phyloP scores from a whole-genome alignment of 2,797 vertebrate genomes.

The Natrix natrix region DNA sequence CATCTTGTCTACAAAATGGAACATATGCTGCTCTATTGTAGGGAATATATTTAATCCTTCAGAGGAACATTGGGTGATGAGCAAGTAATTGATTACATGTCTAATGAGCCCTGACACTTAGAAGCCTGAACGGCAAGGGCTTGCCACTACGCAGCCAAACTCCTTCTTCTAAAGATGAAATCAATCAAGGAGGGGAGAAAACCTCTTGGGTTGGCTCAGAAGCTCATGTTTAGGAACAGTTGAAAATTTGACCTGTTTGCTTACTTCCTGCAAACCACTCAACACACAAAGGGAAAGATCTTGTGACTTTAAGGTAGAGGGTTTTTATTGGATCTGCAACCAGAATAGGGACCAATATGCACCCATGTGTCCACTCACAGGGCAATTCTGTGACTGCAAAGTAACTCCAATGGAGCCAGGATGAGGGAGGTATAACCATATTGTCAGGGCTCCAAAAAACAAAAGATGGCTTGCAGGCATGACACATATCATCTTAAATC shows the following conservation, averaged over 20 bases:
- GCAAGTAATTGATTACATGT: background rate
- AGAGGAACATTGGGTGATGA: fast-evolving
- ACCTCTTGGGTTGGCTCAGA: background rate
- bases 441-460: no score
- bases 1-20: background rate
- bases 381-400: background rate
- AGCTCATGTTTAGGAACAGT: background rate
- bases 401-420: background rate
- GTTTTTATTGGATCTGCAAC: background rate
- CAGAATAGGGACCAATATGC: background rate
- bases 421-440: background rate
- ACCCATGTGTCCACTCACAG: background rate
- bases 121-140: conserved; percentile 19
- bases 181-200: conserved; percentile 8
- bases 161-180: background rate
- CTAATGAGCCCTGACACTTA: background rate
- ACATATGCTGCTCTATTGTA: background rate
- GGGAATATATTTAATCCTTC: background rate
- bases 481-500: background rate
- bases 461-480: no score
- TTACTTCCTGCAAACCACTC: background rate
- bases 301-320: background rate
- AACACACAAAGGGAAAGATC: background rate
- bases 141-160: background rate
- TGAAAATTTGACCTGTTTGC: background rate